A percentile compares a stretch with the other conserved stretches of the same genome.
phyloP scores from a whole-genome alignment of 1,140 invertebrate genomes.

The Drosophila kurseongensis region DNA sequence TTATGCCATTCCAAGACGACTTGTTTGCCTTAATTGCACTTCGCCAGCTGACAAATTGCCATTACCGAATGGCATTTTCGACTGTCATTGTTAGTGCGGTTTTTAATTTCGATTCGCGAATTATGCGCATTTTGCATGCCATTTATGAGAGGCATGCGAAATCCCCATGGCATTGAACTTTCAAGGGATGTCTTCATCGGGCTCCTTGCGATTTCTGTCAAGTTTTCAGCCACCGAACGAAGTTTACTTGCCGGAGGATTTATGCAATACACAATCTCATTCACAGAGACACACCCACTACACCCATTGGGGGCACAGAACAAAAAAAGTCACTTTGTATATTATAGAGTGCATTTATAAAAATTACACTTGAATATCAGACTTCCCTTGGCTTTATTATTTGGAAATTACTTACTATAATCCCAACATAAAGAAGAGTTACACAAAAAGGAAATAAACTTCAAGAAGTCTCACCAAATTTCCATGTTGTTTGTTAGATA shows the following conservation, averaged over 20 bases:
- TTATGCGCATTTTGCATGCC: slow-evolving; percentile 70
- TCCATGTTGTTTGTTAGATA: no score
- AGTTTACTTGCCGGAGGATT: slow-evolving; percentile 17
- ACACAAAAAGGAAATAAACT: no score
- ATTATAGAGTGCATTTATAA: neutral
- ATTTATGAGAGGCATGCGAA: slow-evolving; percentile 51
- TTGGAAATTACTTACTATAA: no score
- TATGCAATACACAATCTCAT: slow-evolving; percentile 18
- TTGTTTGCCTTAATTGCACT: slow-evolving; percentile 66
- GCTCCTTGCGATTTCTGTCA: neutral
- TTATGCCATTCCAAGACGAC: slow-evolving; percentile 59
- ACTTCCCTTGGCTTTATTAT: no score
- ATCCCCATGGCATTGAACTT: slow-evolving; percentile 61
- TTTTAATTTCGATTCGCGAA: slow-evolving; percentile 24
- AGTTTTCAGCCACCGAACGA: slow-evolving; percentile 29
- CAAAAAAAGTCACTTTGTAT: neutral
- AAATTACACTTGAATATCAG: neutral
- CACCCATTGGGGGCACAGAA: slow-evolving; percentile 5
- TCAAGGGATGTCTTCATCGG: slow-evolving; percentile 11
- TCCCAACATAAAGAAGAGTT: no score
- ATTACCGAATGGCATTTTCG: slow-evolving; percentile 26
- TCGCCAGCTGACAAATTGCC: slow-evolving; percentile 51
- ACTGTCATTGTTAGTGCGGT: slow-evolving; percentile 25
- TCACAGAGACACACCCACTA: slow-evolving; percentile 29
- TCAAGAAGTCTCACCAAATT: no score